A percentile compares a stretch with the other conserved stretches of the same genome.
Conservation (phyloP, 2,888 invertebrate genomes). For the Pteria penguin region DNA sequence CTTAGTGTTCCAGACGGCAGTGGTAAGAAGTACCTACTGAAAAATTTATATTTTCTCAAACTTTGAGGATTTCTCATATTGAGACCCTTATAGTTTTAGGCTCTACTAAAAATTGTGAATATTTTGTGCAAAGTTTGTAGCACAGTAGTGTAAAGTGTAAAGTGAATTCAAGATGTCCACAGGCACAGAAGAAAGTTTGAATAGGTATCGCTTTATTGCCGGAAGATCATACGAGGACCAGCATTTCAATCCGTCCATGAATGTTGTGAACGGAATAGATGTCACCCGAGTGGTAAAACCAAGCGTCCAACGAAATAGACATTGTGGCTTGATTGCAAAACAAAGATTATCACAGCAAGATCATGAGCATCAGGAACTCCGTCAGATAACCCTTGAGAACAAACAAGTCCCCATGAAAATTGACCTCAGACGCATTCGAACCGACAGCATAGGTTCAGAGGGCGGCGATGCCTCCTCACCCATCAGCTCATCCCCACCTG, state of each 20-base stretch:
- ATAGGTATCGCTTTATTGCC: no score
- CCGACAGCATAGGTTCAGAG: conserved; percentile 15
- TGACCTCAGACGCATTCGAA: not conserved
- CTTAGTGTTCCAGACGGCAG: no score
- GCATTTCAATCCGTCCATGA: conserved; percentile 20
- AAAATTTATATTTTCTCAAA: no score
- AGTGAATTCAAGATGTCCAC: no score
- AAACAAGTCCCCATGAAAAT: not conserved
- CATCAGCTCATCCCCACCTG: conserved; percentile 1
- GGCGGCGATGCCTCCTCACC: conserved; percentile 10
- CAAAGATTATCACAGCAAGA: not conserved
- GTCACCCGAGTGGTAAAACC: not conserved
- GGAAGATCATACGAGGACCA: no score
- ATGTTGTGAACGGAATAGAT: conserved; percentile 19
- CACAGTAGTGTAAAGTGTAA: no score
- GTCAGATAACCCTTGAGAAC: not conserved
- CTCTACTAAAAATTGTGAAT: no score
- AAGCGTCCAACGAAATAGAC: not conserved
- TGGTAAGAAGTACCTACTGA: no score
- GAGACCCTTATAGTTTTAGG: no score
- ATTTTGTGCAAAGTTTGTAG: no score
- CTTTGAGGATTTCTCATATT: no score
- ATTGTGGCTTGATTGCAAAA: not conserved
- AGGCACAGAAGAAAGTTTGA: no score
- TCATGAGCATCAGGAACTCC: not conserved